Evolutionary conservation across 2,113 vertebrate genomes (phyloP).

Genomic region (Siniperca chuatsi): DNA sequence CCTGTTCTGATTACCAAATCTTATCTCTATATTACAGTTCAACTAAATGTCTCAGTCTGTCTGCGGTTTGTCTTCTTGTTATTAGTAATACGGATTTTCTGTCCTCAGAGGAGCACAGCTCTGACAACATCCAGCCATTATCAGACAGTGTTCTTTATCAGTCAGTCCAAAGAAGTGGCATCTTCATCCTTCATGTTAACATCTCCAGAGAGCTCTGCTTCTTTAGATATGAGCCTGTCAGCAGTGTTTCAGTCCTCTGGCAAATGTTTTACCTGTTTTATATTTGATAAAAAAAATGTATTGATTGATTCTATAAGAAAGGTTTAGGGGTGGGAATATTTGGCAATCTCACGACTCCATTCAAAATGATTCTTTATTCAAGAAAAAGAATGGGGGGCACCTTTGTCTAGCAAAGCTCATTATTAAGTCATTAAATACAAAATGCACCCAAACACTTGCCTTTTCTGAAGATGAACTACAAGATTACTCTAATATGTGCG

Average conservation of each 20-base stretch:
- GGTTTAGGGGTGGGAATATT: too few species aligned
- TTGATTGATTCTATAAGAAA: background rate
- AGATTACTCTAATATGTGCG: too few species aligned
- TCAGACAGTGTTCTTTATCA: slow-evolving; percentile 19
- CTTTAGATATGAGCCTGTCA: background rate
- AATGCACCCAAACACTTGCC: too few species aligned
- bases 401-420: too few species aligned
- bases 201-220: background rate
- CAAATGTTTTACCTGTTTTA: background rate
- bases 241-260: background rate
- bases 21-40: slow-evolving; percentile 32
- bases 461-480: too few species aligned
- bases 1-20: slow-evolving; percentile 46
- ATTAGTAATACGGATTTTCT: slow-evolving; percentile 5
- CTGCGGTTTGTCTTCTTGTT: slow-evolving; percentile 7
- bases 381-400: too few species aligned
- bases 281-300: background rate
- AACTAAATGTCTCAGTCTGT: slow-evolving; percentile 16
- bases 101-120: background rate
- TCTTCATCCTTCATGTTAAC: slow-evolving; percentile 6
- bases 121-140: background rate
- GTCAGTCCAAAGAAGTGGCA: background rate
- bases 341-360: too few species aligned
- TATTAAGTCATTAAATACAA: too few species aligned
- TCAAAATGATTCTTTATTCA: too few species aligned